Base-by-base conservation (phyloP, 2,888 invertebrate species). In the Heliconius hortense region DNA sequence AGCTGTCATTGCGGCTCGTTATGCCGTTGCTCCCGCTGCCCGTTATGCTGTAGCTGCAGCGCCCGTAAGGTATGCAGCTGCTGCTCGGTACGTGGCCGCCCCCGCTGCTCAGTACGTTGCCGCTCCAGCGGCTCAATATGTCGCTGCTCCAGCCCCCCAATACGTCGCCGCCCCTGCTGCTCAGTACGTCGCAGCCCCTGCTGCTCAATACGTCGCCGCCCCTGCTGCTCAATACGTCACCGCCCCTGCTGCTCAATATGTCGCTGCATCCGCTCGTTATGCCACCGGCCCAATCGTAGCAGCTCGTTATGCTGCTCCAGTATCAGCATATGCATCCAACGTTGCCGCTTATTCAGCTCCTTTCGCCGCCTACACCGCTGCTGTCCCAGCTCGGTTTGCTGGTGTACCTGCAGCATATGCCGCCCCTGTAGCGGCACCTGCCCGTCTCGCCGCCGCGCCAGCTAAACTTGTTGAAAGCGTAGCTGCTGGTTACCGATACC, bases 171-270 rank as follows among this genome's bases (percentile, higher is more conserved):
- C 85, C 4, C 85, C 85, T 4, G 81, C 82, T 1, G 82, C 83
- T 24, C 72, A 74, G 28, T 78, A 78, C 43, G 82, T 83, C 10
- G 80, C 82, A 5, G 81, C 83, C 7, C 81, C 83, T 0, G 43
- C 73, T 18, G 77, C 79, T 10, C 81, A 78, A 13, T 82, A 82
- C 70, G 79, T 81, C 13, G 79, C 83, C 1, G 81, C 85, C 2
- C 83, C 85, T 68, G 76, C 97, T 84, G 96, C 96, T 70, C 95
- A 95, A 66, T 93, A 97, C 63, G 90, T 94, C 26, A 95, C 96
- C 83, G 82, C 85, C 3, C 82, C 83, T 3, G 68, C 81, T n/a
- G 86, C 85, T 0, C 84, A 84, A 60, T 88, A 85, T 75, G 80
- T 84, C 63, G 78, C 84, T 62, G 74, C 76, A 26, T 73, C 77